Evolutionary conservation across 2,888 invertebrate genomes (phyloP).

Genomic region (Spodoptera exigua): DNA sequence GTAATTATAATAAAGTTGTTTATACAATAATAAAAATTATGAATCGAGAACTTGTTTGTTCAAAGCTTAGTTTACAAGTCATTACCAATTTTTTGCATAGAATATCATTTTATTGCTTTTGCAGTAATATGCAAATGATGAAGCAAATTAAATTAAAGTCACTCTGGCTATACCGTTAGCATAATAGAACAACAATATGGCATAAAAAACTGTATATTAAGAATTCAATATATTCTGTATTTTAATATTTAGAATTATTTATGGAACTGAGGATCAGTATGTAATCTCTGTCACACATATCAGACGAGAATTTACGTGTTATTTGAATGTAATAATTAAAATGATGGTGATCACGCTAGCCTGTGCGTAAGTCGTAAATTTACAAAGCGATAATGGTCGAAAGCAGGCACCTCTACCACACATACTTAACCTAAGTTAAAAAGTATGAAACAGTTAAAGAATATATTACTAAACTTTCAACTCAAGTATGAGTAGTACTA

Average conservation of each 20-base stretch:
- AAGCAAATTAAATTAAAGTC: constrained; percentile 53
- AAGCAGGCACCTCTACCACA: constrained; percentile 14
- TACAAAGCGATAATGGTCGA: constrained; percentile 27
- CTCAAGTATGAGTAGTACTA: too few relatives aligned
- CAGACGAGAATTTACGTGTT: constrained; percentile 44
- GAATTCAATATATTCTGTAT: constrained; percentile 20
- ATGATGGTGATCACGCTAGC: constrained; percentile 43
- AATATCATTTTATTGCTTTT: constrained; percentile 56
- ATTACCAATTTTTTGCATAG: constrained; percentile 55
- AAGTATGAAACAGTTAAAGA: background rate
- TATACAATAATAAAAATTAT: constrained; percentile 39
- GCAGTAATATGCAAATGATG: constrained; percentile 58
- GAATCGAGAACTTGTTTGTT: constrained; percentile 53
- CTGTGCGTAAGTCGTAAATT: constrained; percentile 41
- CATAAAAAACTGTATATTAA: constrained; percentile 14
- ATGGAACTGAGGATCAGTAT: constrained; percentile 33
- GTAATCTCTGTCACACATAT: constrained; percentile 43
- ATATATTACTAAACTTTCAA: too few relatives aligned
- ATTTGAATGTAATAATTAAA: constrained; percentile 45
- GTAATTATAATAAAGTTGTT: constrained; percentile 25
- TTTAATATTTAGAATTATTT: constrained; percentile 32
- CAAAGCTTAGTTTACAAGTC: constrained; percentile 50
- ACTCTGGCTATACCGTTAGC: constrained; percentile 39
- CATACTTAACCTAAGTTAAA: constrained; percentile 3
- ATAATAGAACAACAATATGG: constrained; percentile 11